phyloP scores from a whole-genome alignment of 1,140 invertebrate species.

The Drosophila busckii region DNA sequence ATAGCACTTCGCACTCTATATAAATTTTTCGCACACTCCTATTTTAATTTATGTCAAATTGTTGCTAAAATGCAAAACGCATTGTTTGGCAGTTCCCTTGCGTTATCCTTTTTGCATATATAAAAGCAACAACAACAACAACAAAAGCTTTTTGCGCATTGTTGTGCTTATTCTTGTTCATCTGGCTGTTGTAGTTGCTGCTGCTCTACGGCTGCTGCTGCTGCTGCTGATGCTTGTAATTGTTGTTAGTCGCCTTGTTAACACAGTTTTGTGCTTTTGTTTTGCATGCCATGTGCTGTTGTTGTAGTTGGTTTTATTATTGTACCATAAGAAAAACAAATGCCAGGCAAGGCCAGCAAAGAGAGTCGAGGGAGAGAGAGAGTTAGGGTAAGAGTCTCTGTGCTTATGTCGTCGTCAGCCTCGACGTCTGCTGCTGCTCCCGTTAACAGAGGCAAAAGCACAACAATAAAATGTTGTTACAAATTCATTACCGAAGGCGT shows the following conservation, averaged over 20 bases:
- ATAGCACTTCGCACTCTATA: neutral
- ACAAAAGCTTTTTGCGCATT: slow-evolving; percentile 22
- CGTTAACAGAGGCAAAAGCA: slow-evolving; percentile 48
- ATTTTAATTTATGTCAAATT: slow-evolving; percentile 77
- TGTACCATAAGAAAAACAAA: slow-evolving; percentile 65
- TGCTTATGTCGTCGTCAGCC: slow-evolving; percentile 17
- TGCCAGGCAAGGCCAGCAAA: slow-evolving; percentile 14
- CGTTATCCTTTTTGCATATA: slow-evolving; percentile 29
- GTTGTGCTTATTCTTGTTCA: slow-evolving; percentile 38
- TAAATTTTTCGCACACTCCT: slow-evolving; percentile 40
- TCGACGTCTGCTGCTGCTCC: neutral
- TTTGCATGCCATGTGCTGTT: slow-evolving; percentile 49
- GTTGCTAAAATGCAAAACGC: slow-evolving; percentile 74
- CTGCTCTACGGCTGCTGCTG: slow-evolving; percentile 1
- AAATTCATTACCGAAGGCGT: slow-evolving; percentile 77
- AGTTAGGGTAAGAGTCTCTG: neutral
- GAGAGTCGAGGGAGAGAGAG: neutral
- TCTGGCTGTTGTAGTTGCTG: slow-evolving; percentile 13
- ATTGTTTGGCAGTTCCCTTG: slow-evolving; percentile 46
- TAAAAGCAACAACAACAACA: too few species aligned
- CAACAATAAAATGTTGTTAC: slow-evolving; percentile 77
- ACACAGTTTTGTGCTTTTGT: slow-evolving; percentile 76
- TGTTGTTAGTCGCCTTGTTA: slow-evolving; percentile 52
- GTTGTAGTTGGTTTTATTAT: slow-evolving; percentile 54
- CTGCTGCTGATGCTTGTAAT: slow-evolving; percentile 1